Percentiles rank a stretch among this genome's conserved stretches.
Evolutionary conservation across 92 coral and sea anemone genomes (phyloP).

Genomic region (Zoanthus gigantus): DNA sequence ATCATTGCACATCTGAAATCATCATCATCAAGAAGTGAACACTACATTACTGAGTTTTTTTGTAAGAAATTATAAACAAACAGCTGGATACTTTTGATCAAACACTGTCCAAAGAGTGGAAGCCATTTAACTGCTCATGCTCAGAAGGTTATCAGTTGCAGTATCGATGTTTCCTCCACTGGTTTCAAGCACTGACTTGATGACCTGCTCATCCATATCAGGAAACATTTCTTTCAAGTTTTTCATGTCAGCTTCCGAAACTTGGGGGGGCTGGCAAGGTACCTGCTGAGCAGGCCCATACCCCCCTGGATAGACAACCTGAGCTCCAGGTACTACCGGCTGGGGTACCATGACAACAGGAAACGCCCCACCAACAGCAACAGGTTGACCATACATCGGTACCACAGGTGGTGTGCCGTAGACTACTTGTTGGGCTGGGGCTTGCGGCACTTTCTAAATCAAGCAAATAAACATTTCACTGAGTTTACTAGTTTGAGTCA

Average conservation of each 20-base stretch:
- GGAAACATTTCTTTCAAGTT: conserved; percentile 98
- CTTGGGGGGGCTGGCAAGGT: conserved; percentile 55
- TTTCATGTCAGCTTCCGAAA: conserved; percentile 75
- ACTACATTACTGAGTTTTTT: no score
- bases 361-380: conserved; percentile 57
- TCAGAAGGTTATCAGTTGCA: conserved; percentile 86
- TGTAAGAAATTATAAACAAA: no score
- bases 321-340: conserved; percentile 77
- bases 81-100: no score
- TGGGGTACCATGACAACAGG: conserved; percentile 98
- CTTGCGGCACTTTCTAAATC: conserved; percentile 62
- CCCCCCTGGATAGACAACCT: conserved; percentile 83
- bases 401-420: conserved; percentile 45
- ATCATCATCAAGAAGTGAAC: no score
- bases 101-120: neutral
- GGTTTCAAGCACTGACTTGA: conserved; percentile 91
- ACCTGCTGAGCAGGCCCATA: conserved; percentile 80
- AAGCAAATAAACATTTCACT: neutral
- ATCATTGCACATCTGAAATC: no score
- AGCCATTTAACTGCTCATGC: conserved; percentile 71
- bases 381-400: conserved; percentile 64
- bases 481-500: no score
- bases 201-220: conserved; percentile 93
- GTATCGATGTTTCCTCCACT: conserved; percentile 88
- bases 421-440: conserved; percentile 64